A percentile compares a stretch with the other conserved stretches of the same genome.
Evolutionary conservation across 2,113 vertebrate species (phyloP).

Genomic region (Upupa epops): DNA sequence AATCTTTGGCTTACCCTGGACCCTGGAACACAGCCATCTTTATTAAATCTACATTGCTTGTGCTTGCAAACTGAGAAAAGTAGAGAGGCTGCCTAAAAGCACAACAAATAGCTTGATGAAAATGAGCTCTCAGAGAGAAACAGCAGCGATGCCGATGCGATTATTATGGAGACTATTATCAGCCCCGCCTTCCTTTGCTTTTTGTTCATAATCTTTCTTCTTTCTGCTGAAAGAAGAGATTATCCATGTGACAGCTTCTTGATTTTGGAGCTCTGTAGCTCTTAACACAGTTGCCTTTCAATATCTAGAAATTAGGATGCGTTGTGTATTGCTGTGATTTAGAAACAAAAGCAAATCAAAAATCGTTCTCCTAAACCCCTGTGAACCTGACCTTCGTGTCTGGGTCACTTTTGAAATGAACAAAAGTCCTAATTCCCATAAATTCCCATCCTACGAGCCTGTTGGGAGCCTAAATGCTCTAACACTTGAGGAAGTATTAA

Average conservation of each 20-base stretch:
- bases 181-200: not conserved
- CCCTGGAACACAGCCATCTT: not conserved
- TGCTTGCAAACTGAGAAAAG: not conserved
- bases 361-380: not conserved
- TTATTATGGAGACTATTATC: not conserved
- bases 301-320: not conserved
- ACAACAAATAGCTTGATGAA: not conserved
- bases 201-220: not conserved
- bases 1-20: not conserved
- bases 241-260: not conserved
- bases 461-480: not conserved
- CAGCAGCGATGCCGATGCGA: not conserved
- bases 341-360: not conserved
- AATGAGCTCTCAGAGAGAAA: not conserved
- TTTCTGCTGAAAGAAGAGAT: not conserved
- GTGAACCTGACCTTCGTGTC: not conserved
- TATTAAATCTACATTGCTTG: not conserved
- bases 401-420: not conserved
- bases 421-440: not conserved
- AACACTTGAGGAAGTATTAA: not conserved
- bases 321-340: not conserved
- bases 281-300: not conserved
- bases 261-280: not conserved
- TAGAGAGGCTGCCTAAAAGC: not conserved
- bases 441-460: not conserved